Evolutionary conservation across 2,113 vertebrate species (phyloP), one percentile per base, ranked within the genome.

Genomic region (Ailurus styani): DNA sequence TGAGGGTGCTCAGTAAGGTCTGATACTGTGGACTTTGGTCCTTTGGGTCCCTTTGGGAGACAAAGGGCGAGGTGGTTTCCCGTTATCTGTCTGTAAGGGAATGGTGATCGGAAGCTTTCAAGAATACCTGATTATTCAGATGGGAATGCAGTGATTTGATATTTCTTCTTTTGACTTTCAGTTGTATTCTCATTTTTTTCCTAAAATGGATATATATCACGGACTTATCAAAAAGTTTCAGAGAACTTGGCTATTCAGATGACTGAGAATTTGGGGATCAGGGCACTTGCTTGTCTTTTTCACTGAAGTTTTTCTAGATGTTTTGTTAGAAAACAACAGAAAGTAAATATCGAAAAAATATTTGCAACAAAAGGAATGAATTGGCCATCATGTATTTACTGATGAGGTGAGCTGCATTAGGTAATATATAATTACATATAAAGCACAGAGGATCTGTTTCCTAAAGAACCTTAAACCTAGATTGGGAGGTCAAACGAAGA

Each of bases 311-410:
- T 91, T 90, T 75, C 57, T 82, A 90, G 57, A 40, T 15, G 6
- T 92, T 96, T 87, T 96, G 47, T 93, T 93, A 93, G 72, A 57
- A 96, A 87, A 86, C 14, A 45, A 50, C 15, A 60, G 54, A 87
- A 87, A 82, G 11, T 57, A n/a, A 73, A 13, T 50, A 37, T 75
- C 40, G 11, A 18, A 37, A 87, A 70, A 78, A 85, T 73, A 90
- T 77, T 62, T 83, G 52, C n/a, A 55, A 27, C 9, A 10, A 60
- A 73, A 79, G 45, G 42, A 68, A 42, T 87, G 52, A 47, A 34
- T 25, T 47, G 27, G 25, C 37, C 31, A 7, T 62, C 15, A n/a
- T 3, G 18, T 70, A 47, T 87, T 90, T 75, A 60, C 21, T 37
- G 47, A 73, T 91, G 68, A 29, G 23, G 6, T 55, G 17, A 77